Evolutionary conservation across 2,113 vertebrate species (phyloP).

Genomic region (Maccullochella peelii): DNA sequence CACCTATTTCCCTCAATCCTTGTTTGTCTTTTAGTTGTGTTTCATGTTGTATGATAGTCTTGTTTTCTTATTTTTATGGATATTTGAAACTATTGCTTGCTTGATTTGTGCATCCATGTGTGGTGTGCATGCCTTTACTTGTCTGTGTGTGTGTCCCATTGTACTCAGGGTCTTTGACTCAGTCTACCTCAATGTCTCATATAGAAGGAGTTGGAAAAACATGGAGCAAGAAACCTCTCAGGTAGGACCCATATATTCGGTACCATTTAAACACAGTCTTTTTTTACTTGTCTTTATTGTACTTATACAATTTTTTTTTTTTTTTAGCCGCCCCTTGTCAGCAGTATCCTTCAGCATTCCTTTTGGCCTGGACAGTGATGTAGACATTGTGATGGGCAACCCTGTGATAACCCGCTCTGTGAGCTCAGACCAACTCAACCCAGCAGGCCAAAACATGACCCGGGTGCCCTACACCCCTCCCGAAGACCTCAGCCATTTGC

Average conservation of each 20-base stretch:
- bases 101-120: constrained; percentile 60
- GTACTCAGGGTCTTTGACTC: constrained; percentile 88
- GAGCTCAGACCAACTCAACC: constrained; percentile 91
- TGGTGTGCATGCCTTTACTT: constrained; percentile 78
- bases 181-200: constrained; percentile 93
- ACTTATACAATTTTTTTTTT: constrained; percentile 19
- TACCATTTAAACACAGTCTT: neutral
- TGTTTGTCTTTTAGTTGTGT: constrained; percentile 35
- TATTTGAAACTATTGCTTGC: constrained; percentile 23
- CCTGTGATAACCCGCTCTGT: constrained; percentile 89
- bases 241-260: constrained; percentile 72
- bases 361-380: constrained; percentile 94
- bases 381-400: constrained; percentile 94
- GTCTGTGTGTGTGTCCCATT: constrained; percentile 73
- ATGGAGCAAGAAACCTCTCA: constrained; percentile 90
- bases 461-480: constrained; percentile 75
- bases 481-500: constrained; percentile 80
- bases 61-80: constrained; percentile 9
- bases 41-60: constrained; percentile 2
- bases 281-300: neutral
- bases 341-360: constrained; percentile 95
- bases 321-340: constrained; percentile 88
- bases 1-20: neutral
- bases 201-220: constrained; percentile 90
- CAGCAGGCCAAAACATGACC: constrained; percentile 68